A percentile compares a stretch with the other conserved stretches of the same genome.
These are phyloP conservation scores for Argynnis bischoffii DNA, from an alignment of 2,888 invertebrate species.

Conservation along the genomic window DNA sequence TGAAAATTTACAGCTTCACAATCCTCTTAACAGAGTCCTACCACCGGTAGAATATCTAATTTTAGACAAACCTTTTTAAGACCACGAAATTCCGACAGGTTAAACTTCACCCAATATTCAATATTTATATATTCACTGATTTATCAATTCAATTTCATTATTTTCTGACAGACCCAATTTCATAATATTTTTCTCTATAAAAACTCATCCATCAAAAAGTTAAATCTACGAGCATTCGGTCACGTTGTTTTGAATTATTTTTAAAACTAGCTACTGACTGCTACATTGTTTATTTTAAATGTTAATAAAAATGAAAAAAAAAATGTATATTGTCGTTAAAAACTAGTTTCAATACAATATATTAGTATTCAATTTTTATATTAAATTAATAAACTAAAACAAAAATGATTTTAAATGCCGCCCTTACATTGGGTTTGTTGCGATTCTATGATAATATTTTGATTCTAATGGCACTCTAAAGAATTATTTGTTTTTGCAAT, in stretches of 20 bases:
- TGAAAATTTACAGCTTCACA: too few relatives aligned
- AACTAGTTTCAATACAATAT: too few relatives aligned
- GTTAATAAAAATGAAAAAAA: neutral
- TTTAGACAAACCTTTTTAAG: neutral
- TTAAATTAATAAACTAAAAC: too few relatives aligned
- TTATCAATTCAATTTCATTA: slow-evolving; percentile 16
- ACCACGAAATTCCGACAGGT: neutral
- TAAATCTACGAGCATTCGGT: slow-evolving; percentile 40
- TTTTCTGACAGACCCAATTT: slow-evolving; percentile 9
- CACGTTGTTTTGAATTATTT: neutral
- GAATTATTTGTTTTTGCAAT: too few relatives aligned
- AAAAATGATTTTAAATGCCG: too few relatives aligned
- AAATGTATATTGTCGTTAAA: neutral
- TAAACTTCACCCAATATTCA: neutral
- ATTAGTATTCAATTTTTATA: too few relatives aligned
- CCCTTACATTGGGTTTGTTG: too few relatives aligned
- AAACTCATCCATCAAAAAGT: slow-evolving; percentile 16
- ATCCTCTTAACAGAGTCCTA: too few relatives aligned
- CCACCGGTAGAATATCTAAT: too few relatives aligned
- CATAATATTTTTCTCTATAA: slow-evolving; percentile 10
- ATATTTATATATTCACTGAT: slow-evolving; percentile 1
- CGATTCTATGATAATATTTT: too few relatives aligned
- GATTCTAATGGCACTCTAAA: too few relatives aligned
- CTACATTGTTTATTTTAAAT: neutral
- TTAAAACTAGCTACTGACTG: neutral